These are phyloP conservation scores for Alviniconcha marisindica DNA, from an alignment of 1,140 invertebrate species.

Conservation along the genomic window DNA sequence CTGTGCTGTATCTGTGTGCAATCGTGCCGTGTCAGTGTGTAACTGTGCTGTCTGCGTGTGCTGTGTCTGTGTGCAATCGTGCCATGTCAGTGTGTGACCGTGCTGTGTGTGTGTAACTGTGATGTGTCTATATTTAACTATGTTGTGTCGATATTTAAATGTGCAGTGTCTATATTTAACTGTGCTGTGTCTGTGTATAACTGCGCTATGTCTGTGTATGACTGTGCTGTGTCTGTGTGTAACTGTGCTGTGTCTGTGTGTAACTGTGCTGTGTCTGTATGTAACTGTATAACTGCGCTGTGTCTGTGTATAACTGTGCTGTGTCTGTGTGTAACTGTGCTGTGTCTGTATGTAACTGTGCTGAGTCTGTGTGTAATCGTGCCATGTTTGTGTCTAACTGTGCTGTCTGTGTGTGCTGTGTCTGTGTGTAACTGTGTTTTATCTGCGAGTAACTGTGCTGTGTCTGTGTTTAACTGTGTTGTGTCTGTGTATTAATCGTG, in stretches of 20 bases:
- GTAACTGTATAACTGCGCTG: no score
- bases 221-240: slow-evolving; percentile 23
- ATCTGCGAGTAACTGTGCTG: neutral
- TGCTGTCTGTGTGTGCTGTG: slow-evolving; percentile 9
- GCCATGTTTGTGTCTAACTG: neutral
- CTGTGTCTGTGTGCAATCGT: neutral
- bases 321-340: slow-evolving; percentile 15
- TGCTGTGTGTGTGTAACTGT: slow-evolving; percentile 19
- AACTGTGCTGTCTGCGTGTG: slow-evolving; percentile 4
- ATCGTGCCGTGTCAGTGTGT: neutral
- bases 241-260: no score
- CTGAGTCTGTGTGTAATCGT: neutral
- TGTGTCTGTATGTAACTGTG: slow-evolving; percentile 21
- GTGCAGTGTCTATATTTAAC: no score
- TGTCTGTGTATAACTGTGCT: slow-evolving; percentile 9
- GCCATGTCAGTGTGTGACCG: neutral
- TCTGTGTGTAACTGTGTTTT: neutral
- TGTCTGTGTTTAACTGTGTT: neutral
- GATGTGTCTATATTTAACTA: no score
- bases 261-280: no score
- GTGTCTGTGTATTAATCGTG: no score
- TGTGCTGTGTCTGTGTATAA: slow-evolving; percentile 10
- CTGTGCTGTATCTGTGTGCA: neutral
- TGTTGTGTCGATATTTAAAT: no score
- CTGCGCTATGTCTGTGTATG: slow-evolving; percentile 20